Base-by-base conservation (phyloP, 2,113 vertebrate species). In the Polyodon spathula region DNA sequence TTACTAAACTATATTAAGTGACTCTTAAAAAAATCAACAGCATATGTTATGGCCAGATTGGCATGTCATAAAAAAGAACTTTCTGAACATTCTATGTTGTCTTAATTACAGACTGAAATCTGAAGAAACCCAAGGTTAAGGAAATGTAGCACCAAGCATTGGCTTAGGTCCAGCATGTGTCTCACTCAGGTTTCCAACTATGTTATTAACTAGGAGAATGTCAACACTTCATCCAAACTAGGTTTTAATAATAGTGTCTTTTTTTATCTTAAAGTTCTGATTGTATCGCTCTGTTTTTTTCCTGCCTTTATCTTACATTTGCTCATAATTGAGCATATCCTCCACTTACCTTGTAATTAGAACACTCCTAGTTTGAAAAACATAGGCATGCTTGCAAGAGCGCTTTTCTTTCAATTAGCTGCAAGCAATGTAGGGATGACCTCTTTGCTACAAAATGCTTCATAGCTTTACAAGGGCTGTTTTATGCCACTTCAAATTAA, bases 291-390 rank as follows among this genome's bases (percentile, higher is more conserved):
- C 42, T 67, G 64, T 63, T 54, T 65, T 27, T 58, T 55, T 63
- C 40, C 62, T 50, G 17, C 70, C 67, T 65, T 76, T 78, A 68
- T 76, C 70, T 76, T 76, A 46, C 44, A 71, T 76, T 78, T 76
- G 72, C 68, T 76, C 70, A 69, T 67, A 71, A 74, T 78, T 71
- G 72, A 78, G 71, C 70, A 72, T 72, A 70, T 74, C 76, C 75
- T 68, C 63, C 65, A 65, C 73, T 74, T 73, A 71, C 76, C 73
- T 78, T 74, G 76, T 72, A 71, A 72, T 76, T 69, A 78, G 70
- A 63, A 64, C 71, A 68, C 76, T 71, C 71, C 60, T 44, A 63
- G 73, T 73, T 68, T 63, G 62, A 54, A 71, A 64, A 55, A 55
- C 52, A 53, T 57, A 53, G 65, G 68, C 64, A 71, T 66, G 66